Evolutionary conservation across 2,113 vertebrate species (phyloP).

Genomic region (Larimichthys crocea): DNA sequence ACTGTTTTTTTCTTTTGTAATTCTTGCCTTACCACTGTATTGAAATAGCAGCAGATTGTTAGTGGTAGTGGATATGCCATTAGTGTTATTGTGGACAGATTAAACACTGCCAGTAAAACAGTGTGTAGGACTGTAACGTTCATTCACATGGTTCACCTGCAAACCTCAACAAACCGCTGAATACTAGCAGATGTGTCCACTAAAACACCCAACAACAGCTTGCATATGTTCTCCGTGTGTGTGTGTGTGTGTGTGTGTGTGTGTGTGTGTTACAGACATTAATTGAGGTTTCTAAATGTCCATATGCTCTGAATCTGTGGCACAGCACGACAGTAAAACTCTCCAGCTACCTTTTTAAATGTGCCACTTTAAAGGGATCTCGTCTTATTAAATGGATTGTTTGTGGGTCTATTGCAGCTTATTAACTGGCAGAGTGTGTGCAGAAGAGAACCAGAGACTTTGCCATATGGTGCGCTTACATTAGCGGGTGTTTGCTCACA

Average conservation of each 20-base stretch:
- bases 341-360: slow-evolving; percentile 9
- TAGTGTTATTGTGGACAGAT: slow-evolving; percentile 20
- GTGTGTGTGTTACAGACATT: slow-evolving; percentile 16
- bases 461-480: slow-evolving; percentile 22
- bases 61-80: not conserved
- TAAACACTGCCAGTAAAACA: slow-evolving; percentile 24
- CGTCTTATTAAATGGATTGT: slow-evolving; percentile 20
- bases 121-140: slow-evolving; percentile 31
- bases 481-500: slow-evolving; percentile 31
- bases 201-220: slow-evolving; percentile 26
- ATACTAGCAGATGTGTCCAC: slow-evolving; percentile 45
- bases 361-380: slow-evolving; percentile 47
- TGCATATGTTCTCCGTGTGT: slow-evolving; percentile 7
- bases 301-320: slow-evolving; percentile 27
- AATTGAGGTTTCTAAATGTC: slow-evolving; percentile 13
- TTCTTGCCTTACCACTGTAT: slow-evolving; percentile 38
- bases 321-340: slow-evolving; percentile 18
- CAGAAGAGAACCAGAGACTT: slow-evolving; percentile 26
- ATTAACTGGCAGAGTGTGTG: slow-evolving; percentile 17
- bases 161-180: slow-evolving; percentile 61
- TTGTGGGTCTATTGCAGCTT: slow-evolving; percentile 24
- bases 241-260: slow-evolving; percentile 1
- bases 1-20: slow-evolving; percentile 52
- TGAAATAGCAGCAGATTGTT: slow-evolving; percentile 8
- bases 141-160: slow-evolving; percentile 53